These are phyloP conservation scores for Tachina fera DNA, from an alignment of 2,888 invertebrate genomes.

Conservation along the genomic window DNA sequence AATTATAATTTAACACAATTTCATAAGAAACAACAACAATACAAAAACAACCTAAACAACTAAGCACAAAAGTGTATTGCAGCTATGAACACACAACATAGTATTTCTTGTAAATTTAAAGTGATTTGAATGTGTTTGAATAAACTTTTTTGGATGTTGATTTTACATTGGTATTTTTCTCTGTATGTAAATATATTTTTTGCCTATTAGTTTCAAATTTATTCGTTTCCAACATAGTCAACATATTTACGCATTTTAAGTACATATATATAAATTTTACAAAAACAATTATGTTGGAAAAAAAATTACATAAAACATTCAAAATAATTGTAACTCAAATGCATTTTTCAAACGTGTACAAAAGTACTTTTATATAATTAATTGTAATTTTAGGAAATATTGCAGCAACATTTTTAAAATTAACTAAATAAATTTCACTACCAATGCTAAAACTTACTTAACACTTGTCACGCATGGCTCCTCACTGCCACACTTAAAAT, in stretches of 20 bases:
- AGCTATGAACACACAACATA: no score
- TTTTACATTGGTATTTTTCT: no score
- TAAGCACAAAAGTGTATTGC: no score
- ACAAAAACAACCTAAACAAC: no score
- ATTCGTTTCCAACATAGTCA: constrained; percentile 56
- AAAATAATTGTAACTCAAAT: background rate
- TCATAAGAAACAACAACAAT: no score
- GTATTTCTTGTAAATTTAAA: no score
- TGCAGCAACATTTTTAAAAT: constrained; percentile 22
- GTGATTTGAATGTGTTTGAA: no score
- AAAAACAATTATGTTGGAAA: background rate
- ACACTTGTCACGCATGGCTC: constrained; percentile 47
- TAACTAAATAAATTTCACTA: constrained; percentile 59
- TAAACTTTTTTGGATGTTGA: no score
- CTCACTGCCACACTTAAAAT: constrained; percentile 40
- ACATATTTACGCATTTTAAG: background rate
- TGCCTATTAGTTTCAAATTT: background rate
- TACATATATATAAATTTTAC: background rate
- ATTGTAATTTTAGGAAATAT: constrained; percentile 7
- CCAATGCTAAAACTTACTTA: constrained; percentile 49
- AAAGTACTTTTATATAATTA: background rate
- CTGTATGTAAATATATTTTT: no score
- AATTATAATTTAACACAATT: no score
- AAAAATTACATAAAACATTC: background rate
- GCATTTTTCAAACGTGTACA: background rate